phyloP scores from a whole-genome alignment of 2,888 invertebrate species.

The Eupithecia insigniata region DNA sequence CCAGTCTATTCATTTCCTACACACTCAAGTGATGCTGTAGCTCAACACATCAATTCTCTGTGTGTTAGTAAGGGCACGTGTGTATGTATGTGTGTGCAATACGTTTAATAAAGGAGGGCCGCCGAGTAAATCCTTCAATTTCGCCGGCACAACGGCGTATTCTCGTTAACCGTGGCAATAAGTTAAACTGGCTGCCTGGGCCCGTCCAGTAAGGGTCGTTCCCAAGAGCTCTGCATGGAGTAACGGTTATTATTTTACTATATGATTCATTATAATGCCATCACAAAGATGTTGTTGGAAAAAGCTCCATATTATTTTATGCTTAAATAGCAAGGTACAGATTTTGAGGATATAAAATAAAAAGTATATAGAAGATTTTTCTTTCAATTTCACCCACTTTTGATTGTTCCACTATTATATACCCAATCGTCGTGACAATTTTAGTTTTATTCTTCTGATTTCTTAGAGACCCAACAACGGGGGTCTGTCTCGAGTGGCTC shows the following conservation, averaged over 20 bases:
- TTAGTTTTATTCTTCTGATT: too few relatives aligned
- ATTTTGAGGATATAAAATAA: background rate
- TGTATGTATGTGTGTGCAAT: conserved; percentile 71
- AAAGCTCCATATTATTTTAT: background rate
- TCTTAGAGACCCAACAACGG: too few relatives aligned
- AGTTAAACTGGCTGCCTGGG: conserved; percentile 73
- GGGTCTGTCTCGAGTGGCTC: too few relatives aligned
- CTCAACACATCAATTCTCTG: background rate
- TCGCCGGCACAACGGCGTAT: conserved; percentile 83
- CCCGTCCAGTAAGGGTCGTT: conserved; percentile 43
- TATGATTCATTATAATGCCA: background rate
- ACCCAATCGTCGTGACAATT: too few relatives aligned
- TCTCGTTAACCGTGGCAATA: conserved; percentile 84
- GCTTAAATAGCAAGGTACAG: background rate
- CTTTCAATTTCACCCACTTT: background rate
- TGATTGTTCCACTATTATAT: background rate
- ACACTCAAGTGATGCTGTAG: background rate
- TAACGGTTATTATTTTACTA: background rate
- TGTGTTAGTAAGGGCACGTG: conserved; percentile 46
- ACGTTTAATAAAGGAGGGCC: conserved; percentile 85
- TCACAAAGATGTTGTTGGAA: background rate
- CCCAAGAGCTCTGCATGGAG: conserved; percentile 11
- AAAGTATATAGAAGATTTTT: background rate
- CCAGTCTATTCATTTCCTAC: background rate
- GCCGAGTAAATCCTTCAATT: conserved; percentile 84